Evolutionary conservation across 1,140 invertebrate species (phyloP).

Genomic region (Zaprionus davidi): DNA sequence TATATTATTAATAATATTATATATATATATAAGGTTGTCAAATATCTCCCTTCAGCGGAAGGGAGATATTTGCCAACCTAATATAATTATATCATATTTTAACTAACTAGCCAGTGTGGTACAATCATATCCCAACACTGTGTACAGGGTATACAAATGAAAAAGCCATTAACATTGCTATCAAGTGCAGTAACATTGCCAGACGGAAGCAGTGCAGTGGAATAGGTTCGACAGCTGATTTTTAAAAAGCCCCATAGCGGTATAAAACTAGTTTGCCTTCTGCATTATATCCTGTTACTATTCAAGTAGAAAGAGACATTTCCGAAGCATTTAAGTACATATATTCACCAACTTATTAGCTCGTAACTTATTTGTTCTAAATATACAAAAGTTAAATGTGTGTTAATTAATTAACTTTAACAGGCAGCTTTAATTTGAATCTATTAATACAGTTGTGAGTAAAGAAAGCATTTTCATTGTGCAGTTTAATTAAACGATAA

Average conservation of each 20-base stretch:
- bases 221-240: background rate
- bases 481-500: background rate
- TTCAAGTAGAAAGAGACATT: background rate
- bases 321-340: background rate
- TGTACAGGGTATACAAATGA: slow-evolving; percentile 1
- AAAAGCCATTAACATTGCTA: slow-evolving; percentile 3
- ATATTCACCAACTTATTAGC: no score
- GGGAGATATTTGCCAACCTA: no score
- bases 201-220: background rate
- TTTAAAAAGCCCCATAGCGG: background rate
- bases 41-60: no score
- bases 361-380: no score
- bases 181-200: background rate
- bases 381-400: no score
- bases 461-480: background rate
- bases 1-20: no score
- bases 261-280: background rate
- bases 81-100: no score
- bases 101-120: no score
- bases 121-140: background rate
- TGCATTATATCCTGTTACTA: background rate
- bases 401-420: no score
- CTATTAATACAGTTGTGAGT: no score
- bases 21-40: no score
- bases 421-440: no score